Base-by-base conservation (phyloP, 2,888 invertebrate genomes). In the Drosophila acutilabella region DNA sequence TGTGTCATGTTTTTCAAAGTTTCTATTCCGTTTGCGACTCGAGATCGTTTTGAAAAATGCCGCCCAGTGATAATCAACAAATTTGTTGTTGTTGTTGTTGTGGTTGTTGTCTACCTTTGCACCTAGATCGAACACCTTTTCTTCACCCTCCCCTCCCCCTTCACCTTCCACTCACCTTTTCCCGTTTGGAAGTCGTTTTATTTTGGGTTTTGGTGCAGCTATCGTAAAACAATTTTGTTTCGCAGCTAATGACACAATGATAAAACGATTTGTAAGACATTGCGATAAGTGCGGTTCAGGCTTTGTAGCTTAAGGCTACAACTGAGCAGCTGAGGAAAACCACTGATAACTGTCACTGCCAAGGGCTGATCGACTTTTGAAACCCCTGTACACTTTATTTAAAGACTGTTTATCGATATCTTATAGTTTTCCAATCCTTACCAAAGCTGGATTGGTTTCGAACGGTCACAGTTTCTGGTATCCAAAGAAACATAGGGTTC, bases 211-310 rank as follows among this genome's bases (percentile, higher is more conserved):
- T 51, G 59, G 30, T 66, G 81, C 54, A 86, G 74, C 71, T 86
- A 81, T 83, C 84, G 79, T 87, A 73, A 76, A 87, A 87, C 85
- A 81, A 71, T 76, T 83, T 51, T 80, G 76, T 74, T 80, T 71
- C 58, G 78, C 70, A 77, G 87, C 80, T 89, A 85, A 83, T 88
- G 89, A 85, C 85, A 85, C 78, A 76, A 77, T 87, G 86, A 87
- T 89, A 89, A 89, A 87, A 88, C 81, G 89, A 87, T 87, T 89
- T 86, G 89, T 87, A 81, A 83, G 88, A 89, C 89, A 87, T 76
- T 75, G 82, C 72, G 88, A 82, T 89, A 85, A 83, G 80, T 80
- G 74, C 78, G 83, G 83, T 88, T 83, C 80, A 86, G 74, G 88
- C 83, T 88, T 83, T 82, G 80, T 85, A 85, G 82, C 88, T 88